Base-by-base conservation (phyloP, 2,113 vertebrate species). In the Pseudonaja textilis region DNA sequence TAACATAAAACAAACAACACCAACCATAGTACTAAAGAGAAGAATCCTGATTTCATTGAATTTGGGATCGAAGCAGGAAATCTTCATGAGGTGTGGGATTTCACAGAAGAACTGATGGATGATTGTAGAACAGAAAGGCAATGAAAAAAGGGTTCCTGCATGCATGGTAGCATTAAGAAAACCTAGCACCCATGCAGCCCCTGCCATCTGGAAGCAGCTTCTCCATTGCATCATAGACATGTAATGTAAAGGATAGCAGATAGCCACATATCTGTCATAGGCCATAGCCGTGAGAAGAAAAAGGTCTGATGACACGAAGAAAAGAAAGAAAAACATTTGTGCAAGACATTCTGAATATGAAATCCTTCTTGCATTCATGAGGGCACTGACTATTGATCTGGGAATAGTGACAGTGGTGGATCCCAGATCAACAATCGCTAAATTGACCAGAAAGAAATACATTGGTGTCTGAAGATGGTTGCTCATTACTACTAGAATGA, bases 31-130 rank as follows among this genome's bases (percentile, higher is more conserved):
- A 69, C 56, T 69, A 54, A 92, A 54, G 29, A 69, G 0, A 39
- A 88, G 5, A 26, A 26, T 14, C 14, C 22, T 25, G 25, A 18
- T 42, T 92, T 92, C 85, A 34, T 1, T 29, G 57, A 39, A 52
- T 47, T 69, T 39, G 1, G 47, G 23, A 5, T 88, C 14, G 1
- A 87, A 25, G 18, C 86, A 92, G 8, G 87, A 88, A 14, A 92
- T 25, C 25, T 69, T 88, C 4, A 92, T 50, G 1, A 92, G 59
- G 14, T 88, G 91, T 55, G 86, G 86, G n/a, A 88, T 45, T 54
- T 92, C 91, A 92, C 91, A 92, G 8, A 92, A 88, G 47, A 92
- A 92, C 59, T 92, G 91, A 52, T 74, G 1, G 14, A 92, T 74
- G 25, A 74, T 14, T 6, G 22, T 74, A 0, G 86, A 69, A n/a